Percentiles rank a stretch among this genome's conserved stretches.
phyloP scores from a whole-genome alignment of 2,888 invertebrate species.

The Monoplex corrugatus region DNA sequence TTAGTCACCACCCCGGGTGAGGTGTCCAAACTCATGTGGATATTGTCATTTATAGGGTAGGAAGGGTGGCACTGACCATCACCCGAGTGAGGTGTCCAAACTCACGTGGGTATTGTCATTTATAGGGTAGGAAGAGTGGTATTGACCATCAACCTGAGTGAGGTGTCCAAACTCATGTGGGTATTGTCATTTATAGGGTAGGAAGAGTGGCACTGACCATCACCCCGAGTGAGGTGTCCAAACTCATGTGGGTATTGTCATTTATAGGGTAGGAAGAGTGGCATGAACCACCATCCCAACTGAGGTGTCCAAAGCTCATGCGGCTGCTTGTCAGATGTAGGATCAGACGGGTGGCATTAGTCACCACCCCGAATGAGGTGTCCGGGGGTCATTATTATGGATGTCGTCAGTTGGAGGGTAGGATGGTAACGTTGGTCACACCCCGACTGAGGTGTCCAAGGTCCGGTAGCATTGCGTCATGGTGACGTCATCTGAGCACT shows the following conservation, averaged over 20 bases:
- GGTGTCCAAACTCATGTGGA: no score
- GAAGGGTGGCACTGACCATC: no score
- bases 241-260: neutral
- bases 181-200: neutral
- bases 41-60: no score
- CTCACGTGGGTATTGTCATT: no score
- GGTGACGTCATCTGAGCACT: conserved; percentile 44
- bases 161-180: no score
- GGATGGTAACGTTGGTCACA: conserved; percentile 17
- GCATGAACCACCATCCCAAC: neutral
- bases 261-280: neutral
- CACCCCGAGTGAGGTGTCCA: neutral
- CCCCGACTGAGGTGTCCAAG: neutral
- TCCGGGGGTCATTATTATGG: neutral
- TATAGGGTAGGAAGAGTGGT: no score
- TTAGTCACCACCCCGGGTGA: neutral
- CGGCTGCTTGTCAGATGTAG: neutral
- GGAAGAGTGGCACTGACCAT: neutral
- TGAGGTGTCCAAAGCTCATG: neutral
- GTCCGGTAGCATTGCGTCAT: conserved; percentile 45
- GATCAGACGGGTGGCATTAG: neutral
- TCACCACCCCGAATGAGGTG: neutral
- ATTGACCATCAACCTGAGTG: no score
- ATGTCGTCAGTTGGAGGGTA: neutral
- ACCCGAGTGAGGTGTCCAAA: no score